Conservation (phyloP, 2,888 invertebrate genomes). For the Phalangium opilio region DNA sequence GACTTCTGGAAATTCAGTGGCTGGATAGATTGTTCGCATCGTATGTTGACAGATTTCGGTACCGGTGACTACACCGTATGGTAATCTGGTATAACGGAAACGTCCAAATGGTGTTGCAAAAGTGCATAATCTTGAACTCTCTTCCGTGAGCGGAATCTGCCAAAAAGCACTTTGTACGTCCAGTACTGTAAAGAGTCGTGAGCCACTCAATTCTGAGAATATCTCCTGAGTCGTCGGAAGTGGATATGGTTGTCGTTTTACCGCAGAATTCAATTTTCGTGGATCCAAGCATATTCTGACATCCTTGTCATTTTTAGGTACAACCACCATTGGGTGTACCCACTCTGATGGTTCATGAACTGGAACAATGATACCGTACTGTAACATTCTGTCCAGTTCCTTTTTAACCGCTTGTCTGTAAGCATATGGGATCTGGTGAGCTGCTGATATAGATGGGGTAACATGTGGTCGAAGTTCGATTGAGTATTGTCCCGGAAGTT, state of each 20-base stretch:
- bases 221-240: constrained; percentile 25
- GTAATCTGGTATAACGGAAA: constrained; percentile 24
- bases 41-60: constrained; percentile 26
- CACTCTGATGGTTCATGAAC: neutral
- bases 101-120: constrained; percentile 28
- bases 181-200: constrained; percentile 21
- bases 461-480: neutral
- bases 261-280: constrained; percentile 23
- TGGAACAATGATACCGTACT: constrained; percentile 4
- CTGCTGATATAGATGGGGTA: neutral
- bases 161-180: constrained; percentile 27
- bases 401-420: constrained; percentile 1
- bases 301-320: constrained; percentile 22
- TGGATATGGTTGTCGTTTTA: constrained; percentile 24
- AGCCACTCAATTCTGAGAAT: constrained; percentile 21
- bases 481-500: constrained; percentile 1
- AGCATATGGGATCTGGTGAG: constrained; percentile 4
- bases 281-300: constrained; percentile 27
- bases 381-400: constrained; percentile 2
- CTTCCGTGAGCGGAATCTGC: constrained; percentile 26
- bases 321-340: constrained; percentile 23
- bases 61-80: constrained; percentile 26
- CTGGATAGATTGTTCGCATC: neutral
- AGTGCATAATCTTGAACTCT: constrained; percentile 26
- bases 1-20: neutral